These are phyloP conservation scores for Eriocheir sinensis DNA, from an alignment of 1,140 invertebrate genomes.

Conservation along the genomic window DNA sequence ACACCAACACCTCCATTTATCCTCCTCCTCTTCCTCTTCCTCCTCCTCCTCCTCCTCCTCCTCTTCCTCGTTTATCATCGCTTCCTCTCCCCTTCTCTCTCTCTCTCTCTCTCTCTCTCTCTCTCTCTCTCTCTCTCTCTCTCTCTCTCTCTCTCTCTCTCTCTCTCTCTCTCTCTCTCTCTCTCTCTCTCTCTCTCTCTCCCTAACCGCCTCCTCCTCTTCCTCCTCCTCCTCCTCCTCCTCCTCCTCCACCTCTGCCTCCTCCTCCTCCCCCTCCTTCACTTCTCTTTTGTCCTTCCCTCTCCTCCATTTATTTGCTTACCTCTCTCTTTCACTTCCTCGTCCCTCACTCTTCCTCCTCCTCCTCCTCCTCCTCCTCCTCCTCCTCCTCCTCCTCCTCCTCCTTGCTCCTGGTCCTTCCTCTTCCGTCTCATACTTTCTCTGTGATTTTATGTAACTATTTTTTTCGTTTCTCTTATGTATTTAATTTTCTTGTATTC, in stretches of 20 bases:
- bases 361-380: no score
- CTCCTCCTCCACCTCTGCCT: no score
- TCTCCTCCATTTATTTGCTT: no score
- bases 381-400: neutral
- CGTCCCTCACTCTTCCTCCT: neutral
- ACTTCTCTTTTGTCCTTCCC: no score
- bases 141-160: neutral
- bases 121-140: neutral
- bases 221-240: no score
- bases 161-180: neutral
- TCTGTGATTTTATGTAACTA: no score
- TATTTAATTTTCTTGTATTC: no score
- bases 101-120: slow-evolving; percentile 8
- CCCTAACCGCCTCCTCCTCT: no score
- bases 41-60: neutral
- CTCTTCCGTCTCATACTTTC: neutral
- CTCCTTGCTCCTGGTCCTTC: neutral
- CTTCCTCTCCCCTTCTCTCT: neutral
- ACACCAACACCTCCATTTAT: no score
- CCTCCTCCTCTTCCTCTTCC: neutral
- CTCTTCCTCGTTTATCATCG: neutral
- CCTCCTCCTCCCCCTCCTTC: no score
- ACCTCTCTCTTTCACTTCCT: neutral
- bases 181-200: neutral
- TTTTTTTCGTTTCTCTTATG: no score